phyloP scores from a whole-genome alignment of 2,888 invertebrate species.

The Pammene fasciana region DNA sequence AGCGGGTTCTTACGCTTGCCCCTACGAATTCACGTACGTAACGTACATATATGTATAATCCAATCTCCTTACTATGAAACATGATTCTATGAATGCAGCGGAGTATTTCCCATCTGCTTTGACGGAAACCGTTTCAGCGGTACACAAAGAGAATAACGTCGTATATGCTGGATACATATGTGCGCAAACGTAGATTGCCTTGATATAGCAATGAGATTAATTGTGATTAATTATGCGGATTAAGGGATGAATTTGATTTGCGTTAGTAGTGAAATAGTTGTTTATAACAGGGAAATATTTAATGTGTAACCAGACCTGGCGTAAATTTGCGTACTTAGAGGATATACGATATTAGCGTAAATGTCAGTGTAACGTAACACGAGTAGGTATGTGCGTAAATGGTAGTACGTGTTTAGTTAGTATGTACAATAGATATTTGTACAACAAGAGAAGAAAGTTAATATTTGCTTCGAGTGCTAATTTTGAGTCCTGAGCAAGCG shows the following conservation, averaged over 20 bases:
- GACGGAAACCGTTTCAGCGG: conserved; percentile 23
- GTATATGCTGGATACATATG: conserved; percentile 13
- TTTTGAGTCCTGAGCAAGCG: no score
- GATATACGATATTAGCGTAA: conserved; percentile 7
- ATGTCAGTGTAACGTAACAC: not conserved
- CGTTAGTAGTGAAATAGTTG: conserved; percentile 23
- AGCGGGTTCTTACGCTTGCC: conserved; percentile 26
- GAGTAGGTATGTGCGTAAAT: not conserved
- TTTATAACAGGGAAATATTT: conserved; percentile 11
- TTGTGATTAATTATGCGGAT: conserved; percentile 40
- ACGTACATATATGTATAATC: conserved; percentile 22
- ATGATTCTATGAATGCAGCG: conserved; percentile 38
- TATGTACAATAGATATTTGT: no score
- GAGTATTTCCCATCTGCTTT: conserved; percentile 41
- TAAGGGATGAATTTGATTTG: conserved; percentile 33
- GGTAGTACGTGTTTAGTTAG: no score
- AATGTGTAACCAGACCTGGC: conserved; percentile 18
- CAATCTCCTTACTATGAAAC: conserved; percentile 36
- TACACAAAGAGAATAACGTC: conserved; percentile 34
- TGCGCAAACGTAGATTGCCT: conserved; percentile 22
- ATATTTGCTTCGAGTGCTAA: no score
- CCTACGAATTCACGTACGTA: conserved; percentile 8
- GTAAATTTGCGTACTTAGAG: conserved; percentile 15
- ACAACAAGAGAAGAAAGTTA: no score
- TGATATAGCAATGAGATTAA: conserved; percentile 35